Evolutionary conservation across 2,888 invertebrate species (phyloP), one percentile per base, ranked within the genome.

Genomic region (Bembecia ichneumoniformis): DNA sequence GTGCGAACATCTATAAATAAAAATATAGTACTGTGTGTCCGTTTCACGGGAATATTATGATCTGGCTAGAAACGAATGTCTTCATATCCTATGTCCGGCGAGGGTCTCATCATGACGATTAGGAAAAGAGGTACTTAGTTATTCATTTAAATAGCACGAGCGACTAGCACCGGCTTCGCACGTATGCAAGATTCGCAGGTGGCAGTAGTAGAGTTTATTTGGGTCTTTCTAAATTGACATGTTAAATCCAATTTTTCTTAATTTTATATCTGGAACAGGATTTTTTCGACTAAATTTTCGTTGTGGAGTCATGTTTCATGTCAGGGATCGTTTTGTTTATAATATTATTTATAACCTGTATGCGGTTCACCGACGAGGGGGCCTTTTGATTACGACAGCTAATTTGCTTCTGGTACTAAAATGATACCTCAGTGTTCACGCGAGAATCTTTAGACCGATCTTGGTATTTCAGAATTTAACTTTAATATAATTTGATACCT

Each of bases 271-370:
- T 56, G 61, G 58, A 62, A 71, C 71, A 78, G 81, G 81, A 82
- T 73, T 75, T 76, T 73, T 9, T 28, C 28, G 9, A 28, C 63
- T 72, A 74, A 74, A 74, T 77, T 80, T 78, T 71, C 74, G 68
- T 62, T 57, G 59, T 51, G 67, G 68, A 70, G 60, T 74, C 67
- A 73, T 73, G 78, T 75, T 79, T 74, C 75, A 68, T 71, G 72
- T 76, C 74, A 68, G 73, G 64, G 68, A 65, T 62, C 66, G 66
- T 69, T 71, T 69, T 79, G 82, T 82, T 78, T 63, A 60, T 44
- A 40, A 28, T 75, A 74, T 75, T 78, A 74, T 78, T 75, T 77
- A 64, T 74, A 74, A 68, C 74, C 57, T 59, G 53, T 63, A 57
- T 63, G 66, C 63, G 64, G 67, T 58, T 55, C 57, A 60, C 51